Conservation (phyloP, 2,113 vertebrate genomes). For the Abramis brama region DNA sequence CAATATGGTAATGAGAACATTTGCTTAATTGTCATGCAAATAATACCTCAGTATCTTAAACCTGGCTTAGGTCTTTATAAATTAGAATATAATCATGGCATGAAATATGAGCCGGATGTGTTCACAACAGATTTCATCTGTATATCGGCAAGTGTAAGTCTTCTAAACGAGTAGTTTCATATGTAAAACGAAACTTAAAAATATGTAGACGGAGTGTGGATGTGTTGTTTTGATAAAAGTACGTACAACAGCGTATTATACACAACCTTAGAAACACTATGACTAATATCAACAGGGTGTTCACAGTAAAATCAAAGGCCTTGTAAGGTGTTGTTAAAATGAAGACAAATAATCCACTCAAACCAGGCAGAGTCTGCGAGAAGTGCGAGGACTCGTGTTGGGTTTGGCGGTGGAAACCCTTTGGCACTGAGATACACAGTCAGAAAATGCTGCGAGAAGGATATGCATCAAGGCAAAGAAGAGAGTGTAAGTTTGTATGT, state of each 20-base stretch:
- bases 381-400: slow-evolving; percentile 4
- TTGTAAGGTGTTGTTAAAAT: slow-evolving; percentile 15
- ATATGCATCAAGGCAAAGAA: slow-evolving; percentile 43
- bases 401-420: slow-evolving; percentile 38
- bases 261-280: slow-evolving; percentile 10
- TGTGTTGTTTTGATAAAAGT: not conserved
- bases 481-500: not conserved
- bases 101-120: not conserved
- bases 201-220: not conserved
- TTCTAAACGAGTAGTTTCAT: not conserved
- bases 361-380: not conserved
- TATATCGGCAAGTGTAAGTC: not conserved
- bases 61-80: not conserved
- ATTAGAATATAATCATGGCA: not conserved
- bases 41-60: not conserved
- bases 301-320: slow-evolving; percentile 40
- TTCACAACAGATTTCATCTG: not conserved
- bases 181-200: not conserved
- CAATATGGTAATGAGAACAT: not conserved
- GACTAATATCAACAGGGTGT: not conserved
- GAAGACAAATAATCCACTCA: slow-evolving; percentile 9
- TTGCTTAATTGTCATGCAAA: not conserved
- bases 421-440: slow-evolving; percentile 54
- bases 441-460: slow-evolving; percentile 26
- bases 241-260: slow-evolving; percentile 21